Evolutionary conservation across 2,888 invertebrate genomes (phyloP), one percentile per base, ranked within the genome.

Genomic region (Pomacea canaliculata): DNA sequence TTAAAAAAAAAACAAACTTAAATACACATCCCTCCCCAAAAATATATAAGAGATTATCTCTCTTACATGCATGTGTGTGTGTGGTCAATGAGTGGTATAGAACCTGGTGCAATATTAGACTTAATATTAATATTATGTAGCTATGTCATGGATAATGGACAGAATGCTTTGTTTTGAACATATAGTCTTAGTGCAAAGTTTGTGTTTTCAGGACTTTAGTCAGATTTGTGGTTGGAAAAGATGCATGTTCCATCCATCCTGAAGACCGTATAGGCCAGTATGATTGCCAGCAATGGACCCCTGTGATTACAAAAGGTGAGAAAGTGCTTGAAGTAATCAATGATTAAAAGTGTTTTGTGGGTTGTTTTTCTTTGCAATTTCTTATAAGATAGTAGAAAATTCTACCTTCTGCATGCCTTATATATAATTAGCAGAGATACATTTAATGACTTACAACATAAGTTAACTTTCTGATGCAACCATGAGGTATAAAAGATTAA

Each of bases 151-250:
- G 5, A 37, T 37, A 1, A 3, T 37, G 37, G 37, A 23, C 23
- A 23, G 23, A 37, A 37, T 37, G 37, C 37, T 37, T 37, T 37
- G 37, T 37, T 37, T 5, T 37, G 37, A 37, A 1, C 37, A 37
- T 37, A 37, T 37, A 1, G 5, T 23, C 23, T 23, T 23, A 23
- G 0, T 23, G 23, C 4, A 37, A 37, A 37, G 5, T 37, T 10
- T 16, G 12, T 56, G 51, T 48, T 65, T 23, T 16, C 74, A 80
- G 76, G 70, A 78, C 66, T 56, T 27, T 66, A 66, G 74, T 76
- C 37, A 77, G 67, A 69, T 81, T 81, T 76, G 79, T 81, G 27
- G 70, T 81, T 13, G 81, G 81, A n/a, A 56, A 76, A 13, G n/a
- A 59, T 49, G 70, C 65, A n/a, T 81, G 81, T 60, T 60, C 66